Conservation (phyloP, 2,888 invertebrate genomes). For the Rhogogaster chlorosoma region DNA sequence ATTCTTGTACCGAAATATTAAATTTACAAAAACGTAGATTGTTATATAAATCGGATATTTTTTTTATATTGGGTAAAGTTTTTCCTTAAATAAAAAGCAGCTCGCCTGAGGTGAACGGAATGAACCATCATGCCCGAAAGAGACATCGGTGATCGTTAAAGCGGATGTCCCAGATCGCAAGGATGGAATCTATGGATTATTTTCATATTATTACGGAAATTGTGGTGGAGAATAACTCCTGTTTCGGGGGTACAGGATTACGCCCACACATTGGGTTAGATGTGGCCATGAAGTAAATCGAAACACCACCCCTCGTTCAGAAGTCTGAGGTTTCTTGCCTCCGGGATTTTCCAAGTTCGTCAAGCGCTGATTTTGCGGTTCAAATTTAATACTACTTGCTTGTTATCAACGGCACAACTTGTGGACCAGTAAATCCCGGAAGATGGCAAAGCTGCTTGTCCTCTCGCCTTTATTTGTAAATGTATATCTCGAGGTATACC, state of each 20-base stretch:
- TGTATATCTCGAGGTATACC: not conserved
- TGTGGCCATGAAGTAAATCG: not conserved
- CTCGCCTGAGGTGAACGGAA: not conserved
- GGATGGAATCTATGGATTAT: not conserved
- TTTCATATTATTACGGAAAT: slow-evolving; percentile 22
- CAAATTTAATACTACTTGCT: not conserved
- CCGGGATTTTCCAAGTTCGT: not conserved
- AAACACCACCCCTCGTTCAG: not conserved
- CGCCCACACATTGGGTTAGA: not conserved
- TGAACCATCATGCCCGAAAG: slow-evolving; percentile 26
- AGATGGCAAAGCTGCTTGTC: not conserved
- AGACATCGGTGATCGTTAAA: slow-evolving; percentile 30
- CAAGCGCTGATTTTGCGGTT: not conserved
- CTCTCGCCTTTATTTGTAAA: not conserved
- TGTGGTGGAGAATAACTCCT: not conserved
- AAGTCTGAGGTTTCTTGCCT: not conserved
- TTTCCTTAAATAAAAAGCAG: not conserved
- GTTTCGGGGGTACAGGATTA: not conserved
- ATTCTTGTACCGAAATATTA: not conserved
- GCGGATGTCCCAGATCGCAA: not conserved
- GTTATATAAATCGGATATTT: no score
- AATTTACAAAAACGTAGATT: no score
- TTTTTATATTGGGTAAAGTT: not conserved
- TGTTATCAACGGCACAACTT: not conserved
- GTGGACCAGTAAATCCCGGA: not conserved